phyloP scores from a whole-genome alignment of 2,888 invertebrate genomes.

The Metopia argyrocephala region DNA sequence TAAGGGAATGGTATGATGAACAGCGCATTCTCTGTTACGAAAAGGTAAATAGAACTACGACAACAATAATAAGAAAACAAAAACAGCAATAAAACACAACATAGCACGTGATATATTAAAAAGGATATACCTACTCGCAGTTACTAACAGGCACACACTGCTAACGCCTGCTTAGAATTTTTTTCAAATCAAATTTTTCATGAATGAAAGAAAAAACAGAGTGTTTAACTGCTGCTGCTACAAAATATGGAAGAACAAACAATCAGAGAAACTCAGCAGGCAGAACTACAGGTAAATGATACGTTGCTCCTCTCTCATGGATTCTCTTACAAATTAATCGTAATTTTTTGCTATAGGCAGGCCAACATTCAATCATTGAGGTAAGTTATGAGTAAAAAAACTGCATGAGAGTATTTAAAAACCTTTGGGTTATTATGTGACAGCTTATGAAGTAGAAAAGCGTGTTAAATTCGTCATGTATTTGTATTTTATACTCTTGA shows the following conservation, averaged over 20 bases:
- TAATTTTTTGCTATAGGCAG: background rate
- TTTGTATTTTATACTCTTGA: too few relatives aligned
- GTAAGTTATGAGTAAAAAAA: background rate
- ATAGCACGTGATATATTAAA: conserved; percentile 60
- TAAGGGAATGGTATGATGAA: background rate
- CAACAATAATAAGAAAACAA: background rate
- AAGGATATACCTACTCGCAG: background rate
- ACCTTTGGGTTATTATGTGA: too few relatives aligned
- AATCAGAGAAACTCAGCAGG: background rate
- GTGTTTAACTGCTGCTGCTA: too few relatives aligned
- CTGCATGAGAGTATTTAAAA: too few relatives aligned
- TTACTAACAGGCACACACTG: background rate
- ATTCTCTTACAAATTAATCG: background rate
- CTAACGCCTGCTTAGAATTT: background rate
- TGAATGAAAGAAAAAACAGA: background rate
- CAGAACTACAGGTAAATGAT: background rate
- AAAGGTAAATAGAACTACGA: background rate
- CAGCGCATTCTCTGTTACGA: conserved; percentile 53
- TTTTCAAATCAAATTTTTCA: background rate
- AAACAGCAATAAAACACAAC: conserved; percentile 36
- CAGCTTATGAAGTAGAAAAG: conserved; percentile 55
- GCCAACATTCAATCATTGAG: too few relatives aligned
- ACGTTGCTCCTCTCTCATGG: background rate
- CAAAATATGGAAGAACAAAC: too few relatives aligned
- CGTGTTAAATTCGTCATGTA: conserved; percentile 57